Evolutionary conservation across 2,113 vertebrate genomes (phyloP).

Genomic region (Orientallactaga bullata): DNA sequence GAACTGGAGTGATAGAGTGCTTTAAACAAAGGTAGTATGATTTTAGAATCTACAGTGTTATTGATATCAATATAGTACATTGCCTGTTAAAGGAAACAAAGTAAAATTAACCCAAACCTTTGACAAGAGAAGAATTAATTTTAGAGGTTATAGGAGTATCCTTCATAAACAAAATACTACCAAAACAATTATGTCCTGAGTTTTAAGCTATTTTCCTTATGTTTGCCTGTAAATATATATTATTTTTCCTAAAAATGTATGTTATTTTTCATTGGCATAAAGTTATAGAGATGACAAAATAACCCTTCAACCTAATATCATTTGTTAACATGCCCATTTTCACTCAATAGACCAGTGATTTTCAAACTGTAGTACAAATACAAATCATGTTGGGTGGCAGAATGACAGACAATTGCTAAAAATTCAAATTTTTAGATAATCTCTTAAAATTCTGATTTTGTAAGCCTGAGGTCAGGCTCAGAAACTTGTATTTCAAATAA

Average conservation of each 20-base stretch:
- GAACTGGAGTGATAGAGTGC: background rate
- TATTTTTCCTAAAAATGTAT: too few species aligned
- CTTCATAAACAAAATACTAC: constrained; percentile 46
- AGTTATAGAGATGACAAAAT: constrained; percentile 33
- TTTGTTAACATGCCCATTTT: constrained; percentile 54
- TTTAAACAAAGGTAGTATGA: constrained; percentile 33
- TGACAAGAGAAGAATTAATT: background rate
- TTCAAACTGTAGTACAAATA: constrained; percentile 32
- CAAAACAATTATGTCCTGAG: constrained; percentile 28
- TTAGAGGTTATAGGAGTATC: background rate
- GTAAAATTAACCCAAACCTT: background rate
- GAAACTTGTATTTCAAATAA: constrained; percentile 45
- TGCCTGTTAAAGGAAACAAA: constrained; percentile 25
- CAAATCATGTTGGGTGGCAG: constrained; percentile 8
- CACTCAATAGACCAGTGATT: constrained; percentile 37
- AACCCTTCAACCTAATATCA: constrained; percentile 42
- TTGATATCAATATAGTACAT: background rate
- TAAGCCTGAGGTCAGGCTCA: background rate
- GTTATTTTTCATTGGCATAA: background rate
- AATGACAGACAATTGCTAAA: constrained; percentile 31
- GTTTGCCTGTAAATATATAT: constrained; percentile 32
- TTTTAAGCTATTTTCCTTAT: constrained; percentile 57
- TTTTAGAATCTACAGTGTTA: background rate
- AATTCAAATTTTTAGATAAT: constrained; percentile 44
- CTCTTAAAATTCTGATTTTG: constrained; percentile 45